A percentile compares a stretch with the other conserved stretches of the same genome.
Evolutionary conservation across 92 coral and sea anemone species (phyloP).

Genomic region (Anthopleura xanthogrammica): DNA sequence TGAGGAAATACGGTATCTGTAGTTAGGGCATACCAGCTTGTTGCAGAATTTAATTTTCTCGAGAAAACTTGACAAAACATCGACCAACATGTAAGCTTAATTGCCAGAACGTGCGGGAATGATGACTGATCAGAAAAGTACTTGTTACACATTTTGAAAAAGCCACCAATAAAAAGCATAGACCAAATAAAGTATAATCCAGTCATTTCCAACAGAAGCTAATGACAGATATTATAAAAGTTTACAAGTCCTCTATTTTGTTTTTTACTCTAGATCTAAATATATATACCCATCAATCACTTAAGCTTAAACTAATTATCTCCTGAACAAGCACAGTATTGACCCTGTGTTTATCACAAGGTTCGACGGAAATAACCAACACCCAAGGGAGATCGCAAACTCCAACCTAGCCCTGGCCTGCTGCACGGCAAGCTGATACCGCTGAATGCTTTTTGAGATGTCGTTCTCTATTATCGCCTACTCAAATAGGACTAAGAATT

Average conservation of each 20-base stretch:
- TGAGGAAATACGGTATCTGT: background rate
- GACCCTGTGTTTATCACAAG: too few relatives aligned
- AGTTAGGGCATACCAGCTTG: slow-evolving; percentile 29
- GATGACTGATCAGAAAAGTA: background rate
- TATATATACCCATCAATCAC: slow-evolving; percentile 10
- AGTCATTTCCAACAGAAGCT: background rate
- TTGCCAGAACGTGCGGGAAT: background rate
- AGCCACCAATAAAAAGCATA: background rate
- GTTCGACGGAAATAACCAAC: too few relatives aligned
- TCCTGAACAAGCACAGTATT: background rate
- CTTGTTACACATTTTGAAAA: background rate
- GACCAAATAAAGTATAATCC: slow-evolving; percentile 34
- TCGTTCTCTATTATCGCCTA: too few relatives aligned
- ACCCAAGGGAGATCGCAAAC: too few relatives aligned
- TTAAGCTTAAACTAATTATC: background rate
- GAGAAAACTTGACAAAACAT: slow-evolving; percentile 33
- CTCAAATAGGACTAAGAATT: too few relatives aligned
- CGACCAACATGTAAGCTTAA: too few relatives aligned
- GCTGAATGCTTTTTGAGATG: too few relatives aligned
- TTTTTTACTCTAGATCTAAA: background rate
- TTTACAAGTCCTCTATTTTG: background rate
- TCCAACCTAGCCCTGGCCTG: too few relatives aligned
- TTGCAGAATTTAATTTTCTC: background rate
- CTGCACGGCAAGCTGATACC: too few relatives aligned
- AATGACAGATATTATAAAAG: slow-evolving; percentile 14